Evolutionary conservation across 2,113 vertebrate species (phyloP).

Genomic region (Nothoprocta pentlandii): DNA sequence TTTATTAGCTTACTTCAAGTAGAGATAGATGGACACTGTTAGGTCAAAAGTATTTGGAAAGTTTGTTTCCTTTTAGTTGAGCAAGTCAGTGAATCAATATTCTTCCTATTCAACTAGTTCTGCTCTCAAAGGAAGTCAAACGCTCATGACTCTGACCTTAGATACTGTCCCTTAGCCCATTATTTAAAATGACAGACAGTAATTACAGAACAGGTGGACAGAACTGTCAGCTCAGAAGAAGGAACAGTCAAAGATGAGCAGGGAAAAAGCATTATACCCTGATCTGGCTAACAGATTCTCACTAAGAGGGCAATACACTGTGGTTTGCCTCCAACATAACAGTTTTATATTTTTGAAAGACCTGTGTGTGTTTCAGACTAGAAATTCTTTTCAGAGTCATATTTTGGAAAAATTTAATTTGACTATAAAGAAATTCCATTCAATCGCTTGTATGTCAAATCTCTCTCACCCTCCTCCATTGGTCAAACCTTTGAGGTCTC

Average conservation of each 20-base stretch:
- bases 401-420: neutral
- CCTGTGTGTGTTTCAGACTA: neutral
- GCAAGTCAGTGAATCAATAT: slow-evolving; percentile 59
- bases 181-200: slow-evolving; percentile 69
- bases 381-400: neutral
- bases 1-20: slow-evolving; percentile 48
- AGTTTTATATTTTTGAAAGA: neutral
- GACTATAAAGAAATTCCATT: neutral
- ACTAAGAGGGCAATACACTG: neutral
- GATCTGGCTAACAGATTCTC: neutral
- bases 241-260: neutral
- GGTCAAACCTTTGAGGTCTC: neutral
- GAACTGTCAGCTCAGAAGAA: neutral
- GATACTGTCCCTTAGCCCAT: slow-evolving; percentile 38
- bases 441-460: neutral
- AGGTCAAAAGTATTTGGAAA: slow-evolving; percentile 51
- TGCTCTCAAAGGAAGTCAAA: slow-evolving; percentile 18
- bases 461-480: neutral
- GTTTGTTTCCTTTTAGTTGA: slow-evolving; percentile 10
- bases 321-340: neutral
- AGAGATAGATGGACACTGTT: neutral
- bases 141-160: slow-evolving; percentile 50
- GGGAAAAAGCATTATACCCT: neutral
- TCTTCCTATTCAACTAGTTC: slow-evolving; percentile 42
- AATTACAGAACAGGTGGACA: slow-evolving; percentile 56